Evolutionary conservation across 30 jellyfish, hydroid and myxozoan species (phyloP), one percentile per base, ranked within the genome.

Genomic region (Haliclystus octoradiatus): DNA sequence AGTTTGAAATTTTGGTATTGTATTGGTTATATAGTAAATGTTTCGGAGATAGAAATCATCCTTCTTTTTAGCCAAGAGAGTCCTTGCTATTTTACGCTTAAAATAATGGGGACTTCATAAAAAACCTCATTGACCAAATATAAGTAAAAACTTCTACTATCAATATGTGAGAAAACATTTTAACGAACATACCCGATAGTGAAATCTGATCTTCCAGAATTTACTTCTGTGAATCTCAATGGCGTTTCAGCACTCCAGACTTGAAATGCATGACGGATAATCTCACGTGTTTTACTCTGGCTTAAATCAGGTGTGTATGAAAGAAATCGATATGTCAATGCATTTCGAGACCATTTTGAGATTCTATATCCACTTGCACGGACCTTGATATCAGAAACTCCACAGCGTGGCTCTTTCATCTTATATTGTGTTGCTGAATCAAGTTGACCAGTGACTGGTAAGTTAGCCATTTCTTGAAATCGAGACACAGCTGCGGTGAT

Each of bases 351-450:
- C 71, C 84, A 29, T 26, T 73, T 61, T 1, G 73, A 35, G 73
- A 63, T 75, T 19, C 1, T 28, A 22, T 75, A 34, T 2, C 25
- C 70, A 50, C 65, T 67, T 52, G 27, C 63, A 3, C n/a, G 40
- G 29, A 75, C 40, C 47, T 52, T 35, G 34, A 73, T n/a, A 30
- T 73, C 84, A 22, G 29, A 28, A 2, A 73, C 84, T 4, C 84
- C 84, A 62, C 84, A 73, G 23, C 84, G 84, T 61, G 84, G 84
- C 84, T 9, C 47, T 47, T 73, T 60, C 84, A 73, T 73, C 84
- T 35, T 73, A 60, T 68, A 15, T 2, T 61, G 49, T 0, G 84
- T 73, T 28, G 62, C 63, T 53, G 62, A 69, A 31, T 73, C 84
- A 4, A 73, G 75, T 19, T 33, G 2, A 0, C 84, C 84, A 2